A percentile compares a stretch with the other conserved stretches of the same genome.
Evolutionary conservation across 1,140 invertebrate species (phyloP).

Genomic region (Panagrolaimus sp.): DNA sequence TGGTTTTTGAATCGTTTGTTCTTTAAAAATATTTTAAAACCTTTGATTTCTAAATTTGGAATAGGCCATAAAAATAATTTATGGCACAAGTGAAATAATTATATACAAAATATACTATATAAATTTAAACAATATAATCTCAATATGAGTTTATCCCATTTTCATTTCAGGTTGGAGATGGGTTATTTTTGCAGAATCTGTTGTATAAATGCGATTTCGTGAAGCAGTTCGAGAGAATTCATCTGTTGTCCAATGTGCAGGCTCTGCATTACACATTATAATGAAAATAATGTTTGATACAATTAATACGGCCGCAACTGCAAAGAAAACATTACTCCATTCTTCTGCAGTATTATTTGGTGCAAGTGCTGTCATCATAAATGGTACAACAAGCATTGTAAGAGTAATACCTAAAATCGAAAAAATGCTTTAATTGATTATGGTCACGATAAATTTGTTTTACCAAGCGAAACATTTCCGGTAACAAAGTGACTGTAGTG

Average conservation of each 20-base stretch:
- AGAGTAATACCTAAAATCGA: conserved; percentile 45
- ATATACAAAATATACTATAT: too few species aligned
- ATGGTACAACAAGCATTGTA: conserved; percentile 53
- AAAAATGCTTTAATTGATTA: neutral
- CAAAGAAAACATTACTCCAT: conserved; percentile 51
- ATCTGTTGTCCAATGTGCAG: conserved; percentile 47
- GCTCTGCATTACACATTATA: conserved; percentile 41
- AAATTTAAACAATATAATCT: too few species aligned
- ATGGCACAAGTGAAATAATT: too few species aligned
- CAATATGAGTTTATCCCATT: too few species aligned
- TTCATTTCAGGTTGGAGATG: too few species aligned
- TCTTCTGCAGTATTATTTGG: conserved; percentile 53
- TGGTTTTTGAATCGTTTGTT: too few species aligned
- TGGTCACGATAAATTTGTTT: neutral
- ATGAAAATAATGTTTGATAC: conserved; percentile 38
- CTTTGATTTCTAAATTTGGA: too few species aligned
- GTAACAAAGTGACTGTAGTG: conserved; percentile 58
- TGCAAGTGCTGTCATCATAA: conserved; percentile 43
- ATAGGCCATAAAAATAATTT: too few species aligned
- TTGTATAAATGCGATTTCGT: neutral
- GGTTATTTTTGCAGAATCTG: conserved; percentile 1
- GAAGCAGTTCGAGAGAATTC: conserved; percentile 41
- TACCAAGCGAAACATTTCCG: conserved; percentile 52
- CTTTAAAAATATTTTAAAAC: too few species aligned
- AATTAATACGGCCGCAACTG: conserved; percentile 40